Percentiles rank a stretch among this genome's conserved stretches.
phyloP scores from a whole-genome alignment of 2,888 invertebrate species.

The Pardosa pseudoannulata region DNA sequence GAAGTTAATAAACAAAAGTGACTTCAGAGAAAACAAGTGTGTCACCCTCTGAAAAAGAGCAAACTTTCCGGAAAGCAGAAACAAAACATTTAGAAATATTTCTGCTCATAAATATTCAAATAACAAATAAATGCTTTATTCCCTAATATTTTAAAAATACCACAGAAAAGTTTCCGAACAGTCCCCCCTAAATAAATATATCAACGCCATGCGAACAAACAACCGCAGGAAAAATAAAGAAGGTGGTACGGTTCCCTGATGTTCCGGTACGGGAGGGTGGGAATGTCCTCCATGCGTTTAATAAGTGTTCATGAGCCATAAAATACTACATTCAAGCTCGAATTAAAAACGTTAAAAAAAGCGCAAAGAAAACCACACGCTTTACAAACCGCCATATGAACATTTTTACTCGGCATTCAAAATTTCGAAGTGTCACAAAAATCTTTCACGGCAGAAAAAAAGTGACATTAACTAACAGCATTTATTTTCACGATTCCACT shows the following conservation, averaged over 20 bases:
- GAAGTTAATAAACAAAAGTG: too few relatives aligned
- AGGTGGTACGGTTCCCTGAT: background rate
- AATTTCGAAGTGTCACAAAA: slow-evolving; percentile 9
- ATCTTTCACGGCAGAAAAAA: slow-evolving; percentile 13
- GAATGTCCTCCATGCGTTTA: background rate
- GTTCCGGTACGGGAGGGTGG: too few relatives aligned
- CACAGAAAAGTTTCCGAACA: background rate
- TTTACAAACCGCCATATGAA: background rate
- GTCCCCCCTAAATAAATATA: background rate
- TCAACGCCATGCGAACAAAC: background rate
- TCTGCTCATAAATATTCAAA: slow-evolving; percentile 11
- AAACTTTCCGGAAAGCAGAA: background rate
- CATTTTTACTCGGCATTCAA: background rate
- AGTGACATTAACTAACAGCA: slow-evolving; percentile 14
- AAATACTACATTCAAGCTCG: slow-evolving; percentile 13
- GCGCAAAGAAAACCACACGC: background rate
- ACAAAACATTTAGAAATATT: background rate
- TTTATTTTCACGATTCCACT: slow-evolving; percentile 5
- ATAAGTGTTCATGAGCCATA: slow-evolving; percentile 17
- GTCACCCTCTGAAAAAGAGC: too few relatives aligned
- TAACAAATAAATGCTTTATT: slow-evolving; percentile 5
- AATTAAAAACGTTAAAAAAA: slow-evolving; percentile 7
- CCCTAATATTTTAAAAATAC: background rate
- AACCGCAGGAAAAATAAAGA: background rate
- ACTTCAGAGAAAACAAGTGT: too few relatives aligned